Conservation (phyloP, 2,113 vertebrate genomes). For the Hippocampus mohnikei region DNA sequence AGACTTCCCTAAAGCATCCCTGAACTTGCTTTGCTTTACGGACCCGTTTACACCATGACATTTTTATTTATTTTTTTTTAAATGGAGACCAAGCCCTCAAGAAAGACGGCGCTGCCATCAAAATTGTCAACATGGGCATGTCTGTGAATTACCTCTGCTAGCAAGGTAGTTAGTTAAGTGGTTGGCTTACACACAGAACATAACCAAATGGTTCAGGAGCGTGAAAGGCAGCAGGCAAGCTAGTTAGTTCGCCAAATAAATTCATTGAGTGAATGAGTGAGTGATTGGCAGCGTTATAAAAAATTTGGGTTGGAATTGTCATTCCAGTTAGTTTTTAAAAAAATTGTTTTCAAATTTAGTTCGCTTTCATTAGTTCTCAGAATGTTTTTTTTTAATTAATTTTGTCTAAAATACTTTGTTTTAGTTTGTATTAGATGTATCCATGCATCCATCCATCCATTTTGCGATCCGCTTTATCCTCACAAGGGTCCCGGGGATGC, state of each 20-base stretch:
- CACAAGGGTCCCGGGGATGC: too few relatives aligned
- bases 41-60: not conserved
- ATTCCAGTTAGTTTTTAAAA: too few relatives aligned
- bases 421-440: too few relatives aligned
- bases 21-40: slow-evolving; percentile 10
- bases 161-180: not conserved
- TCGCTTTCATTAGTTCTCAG: too few relatives aligned
- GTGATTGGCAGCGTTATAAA: too few relatives aligned
- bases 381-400: too few relatives aligned
- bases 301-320: too few relatives aligned
- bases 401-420: too few relatives aligned
- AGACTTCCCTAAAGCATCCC: slow-evolving; percentile 30
- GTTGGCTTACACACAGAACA: not conserved
- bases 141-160: not conserved
- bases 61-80: not conserved
- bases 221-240: not conserved
- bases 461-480: too few relatives aligned
- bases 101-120: not conserved
- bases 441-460: too few relatives aligned
- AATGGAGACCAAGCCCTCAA: not conserved
- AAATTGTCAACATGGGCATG: not conserved
- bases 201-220: not conserved
- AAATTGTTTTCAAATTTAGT: too few relatives aligned
- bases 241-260: not conserved
- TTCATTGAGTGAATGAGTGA: too few relatives aligned